A percentile compares a stretch with the other conserved stretches of the same genome.
Evolutionary conservation across 2,888 invertebrate species (phyloP).

Genomic region (Scaptomyza polygonia): DNA sequence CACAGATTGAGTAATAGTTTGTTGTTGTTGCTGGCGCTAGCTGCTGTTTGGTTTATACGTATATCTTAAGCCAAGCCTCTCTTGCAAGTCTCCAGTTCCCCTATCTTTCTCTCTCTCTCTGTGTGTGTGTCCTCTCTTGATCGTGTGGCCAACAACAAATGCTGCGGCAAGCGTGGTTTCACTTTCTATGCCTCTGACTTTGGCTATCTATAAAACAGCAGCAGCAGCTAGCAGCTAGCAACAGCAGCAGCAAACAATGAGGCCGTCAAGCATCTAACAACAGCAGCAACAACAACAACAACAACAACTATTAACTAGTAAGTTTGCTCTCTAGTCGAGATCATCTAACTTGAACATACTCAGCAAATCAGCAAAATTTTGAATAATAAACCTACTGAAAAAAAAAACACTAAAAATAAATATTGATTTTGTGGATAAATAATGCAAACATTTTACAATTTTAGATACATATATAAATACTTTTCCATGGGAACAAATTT

Average conservation of each 20-base stretch:
- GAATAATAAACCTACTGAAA: too few relatives aligned
- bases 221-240: slow-evolving; percentile 36
- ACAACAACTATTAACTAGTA: slow-evolving; percentile 21
- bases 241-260: slow-evolving; percentile 32
- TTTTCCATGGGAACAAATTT: too few relatives aligned
- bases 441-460: too few relatives aligned
- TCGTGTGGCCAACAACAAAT: slow-evolving; percentile 63
- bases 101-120: not conserved
- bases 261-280: slow-evolving; percentile 26
- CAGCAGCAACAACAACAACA: not conserved
- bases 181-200: slow-evolving; percentile 76
- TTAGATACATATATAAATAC: too few relatives aligned
- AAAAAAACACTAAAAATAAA: too few relatives aligned
- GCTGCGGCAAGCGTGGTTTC: slow-evolving; percentile 66
- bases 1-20: slow-evolving; percentile 79
- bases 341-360: slow-evolving; percentile 7
- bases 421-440: too few relatives aligned
- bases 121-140: not conserved
- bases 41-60: slow-evolving; percentile 71
- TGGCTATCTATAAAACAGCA: slow-evolving; percentile 68
- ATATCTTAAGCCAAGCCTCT: slow-evolving; percentile 68
- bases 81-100: slow-evolving; percentile 27
- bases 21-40: slow-evolving; percentile 49
- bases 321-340: slow-evolving; percentile 25
- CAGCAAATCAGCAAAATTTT: not conserved